Conservation (phyloP, 1,140 invertebrate species). For the Drosophila gunungcola region DNA sequence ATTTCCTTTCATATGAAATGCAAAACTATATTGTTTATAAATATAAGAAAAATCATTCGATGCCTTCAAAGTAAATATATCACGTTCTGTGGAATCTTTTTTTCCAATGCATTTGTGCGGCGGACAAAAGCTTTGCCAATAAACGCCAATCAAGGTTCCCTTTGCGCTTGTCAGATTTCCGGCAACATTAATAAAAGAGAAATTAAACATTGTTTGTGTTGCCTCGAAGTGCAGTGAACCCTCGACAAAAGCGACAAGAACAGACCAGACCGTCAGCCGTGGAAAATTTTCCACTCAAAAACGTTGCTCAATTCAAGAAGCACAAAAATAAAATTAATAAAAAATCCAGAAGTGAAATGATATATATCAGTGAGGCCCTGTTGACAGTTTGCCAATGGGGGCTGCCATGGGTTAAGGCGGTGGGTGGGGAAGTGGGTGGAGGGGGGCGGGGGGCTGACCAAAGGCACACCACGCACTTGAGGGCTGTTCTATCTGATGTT, state of each 20-base stretch:
- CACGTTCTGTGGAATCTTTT: background rate
- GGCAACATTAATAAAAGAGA: conserved; percentile 50
- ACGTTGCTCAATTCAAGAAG: conserved; percentile 51
- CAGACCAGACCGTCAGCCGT: conserved; percentile 19
- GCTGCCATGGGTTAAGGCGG: conserved; percentile 4
- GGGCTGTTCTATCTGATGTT: conserved; percentile 18
- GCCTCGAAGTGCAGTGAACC: conserved; percentile 37
- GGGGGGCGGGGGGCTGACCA: background rate
- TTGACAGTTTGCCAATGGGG: conserved; percentile 42
- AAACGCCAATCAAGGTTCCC: conserved; percentile 44
- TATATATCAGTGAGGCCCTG: conserved; percentile 23
- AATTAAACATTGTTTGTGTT: conserved; percentile 24
- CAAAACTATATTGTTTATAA: too few relatives aligned
- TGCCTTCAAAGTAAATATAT: background rate
- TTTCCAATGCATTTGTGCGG: conserved; percentile 7
- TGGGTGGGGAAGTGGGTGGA: background rate
- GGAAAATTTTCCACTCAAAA: conserved; percentile 72
- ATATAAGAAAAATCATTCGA: background rate
- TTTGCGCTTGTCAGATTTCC: conserved; percentile 37
- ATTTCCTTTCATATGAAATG: too few relatives aligned
- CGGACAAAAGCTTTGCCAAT: conserved; percentile 39
- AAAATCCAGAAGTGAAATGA: conserved; percentile 4
- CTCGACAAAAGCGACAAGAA: conserved; percentile 7
- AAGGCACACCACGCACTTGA: conserved; percentile 31
- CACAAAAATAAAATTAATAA: conserved; percentile 11